These are phyloP conservation scores for Rosalia funebris DNA, from an alignment of 2,888 invertebrate species.

Conservation along the genomic window DNA sequence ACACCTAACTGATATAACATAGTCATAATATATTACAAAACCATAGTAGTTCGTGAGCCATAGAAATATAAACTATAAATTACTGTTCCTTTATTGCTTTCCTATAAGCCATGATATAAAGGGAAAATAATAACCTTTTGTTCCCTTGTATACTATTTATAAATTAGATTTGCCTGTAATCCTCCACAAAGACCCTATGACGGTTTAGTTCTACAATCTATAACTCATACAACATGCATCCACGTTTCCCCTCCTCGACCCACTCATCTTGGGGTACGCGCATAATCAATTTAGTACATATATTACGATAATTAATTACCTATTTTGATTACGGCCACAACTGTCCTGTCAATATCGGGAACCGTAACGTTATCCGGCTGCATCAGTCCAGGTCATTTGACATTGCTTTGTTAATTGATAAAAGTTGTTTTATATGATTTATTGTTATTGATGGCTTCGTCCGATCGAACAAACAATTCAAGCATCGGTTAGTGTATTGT, in stretches of 20 bases:
- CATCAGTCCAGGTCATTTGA: conserved; percentile 9
- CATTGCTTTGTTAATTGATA: conserved; percentile 18
- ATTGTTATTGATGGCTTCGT: conserved; percentile 21
- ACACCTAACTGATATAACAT: too few relatives aligned
- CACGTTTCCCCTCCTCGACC: too few relatives aligned
- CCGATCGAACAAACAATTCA: background rate
- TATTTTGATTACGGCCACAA: conserved; percentile 1
- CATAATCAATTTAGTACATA: too few relatives aligned
- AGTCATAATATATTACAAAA: too few relatives aligned
- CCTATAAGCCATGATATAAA: too few relatives aligned
- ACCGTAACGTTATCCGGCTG: background rate
- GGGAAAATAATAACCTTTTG: too few relatives aligned
- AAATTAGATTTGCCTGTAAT: background rate
- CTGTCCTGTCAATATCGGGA: background rate
- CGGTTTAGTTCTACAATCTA: too few relatives aligned
- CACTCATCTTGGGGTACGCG: too few relatives aligned
- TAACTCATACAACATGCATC: background rate
- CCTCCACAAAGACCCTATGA: background rate
- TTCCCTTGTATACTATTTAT: background rate
- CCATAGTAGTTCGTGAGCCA: too few relatives aligned
- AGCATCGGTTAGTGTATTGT: conserved; percentile 4
- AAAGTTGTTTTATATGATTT: conserved; percentile 27
- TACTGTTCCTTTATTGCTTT: too few relatives aligned
- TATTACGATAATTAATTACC: conserved; percentile 4
- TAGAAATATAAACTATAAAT: too few relatives aligned